phyloP scores from a whole-genome alignment of 1,140 invertebrate genomes.

The Camponotus floridanus region DNA sequence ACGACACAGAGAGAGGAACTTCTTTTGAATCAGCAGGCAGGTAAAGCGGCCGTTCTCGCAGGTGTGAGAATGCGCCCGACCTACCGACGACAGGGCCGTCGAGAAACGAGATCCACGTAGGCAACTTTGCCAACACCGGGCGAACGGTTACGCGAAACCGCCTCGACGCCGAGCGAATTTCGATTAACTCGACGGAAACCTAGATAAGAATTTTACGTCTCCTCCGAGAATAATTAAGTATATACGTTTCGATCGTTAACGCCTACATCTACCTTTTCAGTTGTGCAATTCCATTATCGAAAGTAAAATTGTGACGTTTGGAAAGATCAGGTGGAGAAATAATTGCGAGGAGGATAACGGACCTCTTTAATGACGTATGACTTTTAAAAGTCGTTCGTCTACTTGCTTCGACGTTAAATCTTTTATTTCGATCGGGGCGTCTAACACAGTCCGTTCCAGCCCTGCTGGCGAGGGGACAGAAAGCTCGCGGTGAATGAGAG shows the following conservation, averaged over 20 bases:
- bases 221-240: background rate
- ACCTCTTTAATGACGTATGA: slow-evolving; percentile 28
- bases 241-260: no score
- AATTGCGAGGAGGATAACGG: background rate
- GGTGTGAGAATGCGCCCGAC: slow-evolving; percentile 67
- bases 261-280: no score
- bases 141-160: background rate
- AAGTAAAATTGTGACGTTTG: slow-evolving; percentile 1
- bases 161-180: background rate
- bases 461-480: slow-evolving; percentile 38
- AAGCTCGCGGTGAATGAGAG: slow-evolving; percentile 1
- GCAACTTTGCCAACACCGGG: slow-evolving; percentile 5
- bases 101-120: slow-evolving; percentile 37
- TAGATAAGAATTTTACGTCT: background rate
- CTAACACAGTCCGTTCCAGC: slow-evolving; percentile 38
- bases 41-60: slow-evolving; percentile 64
- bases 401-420: slow-evolving; percentile 16
- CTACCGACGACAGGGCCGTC: slow-evolving; percentile 38
- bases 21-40: slow-evolving; percentile 70
- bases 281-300: background rate
- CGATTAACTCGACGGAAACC: background rate
- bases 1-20: slow-evolving; percentile 65
- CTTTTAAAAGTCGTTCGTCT: slow-evolving; percentile 31
- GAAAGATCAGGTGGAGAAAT: background rate
- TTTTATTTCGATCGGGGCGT: slow-evolving; percentile 24